Base-by-base conservation (phyloP, 2,797 vertebrate genomes). In the Fistularia commersonii region DNA sequence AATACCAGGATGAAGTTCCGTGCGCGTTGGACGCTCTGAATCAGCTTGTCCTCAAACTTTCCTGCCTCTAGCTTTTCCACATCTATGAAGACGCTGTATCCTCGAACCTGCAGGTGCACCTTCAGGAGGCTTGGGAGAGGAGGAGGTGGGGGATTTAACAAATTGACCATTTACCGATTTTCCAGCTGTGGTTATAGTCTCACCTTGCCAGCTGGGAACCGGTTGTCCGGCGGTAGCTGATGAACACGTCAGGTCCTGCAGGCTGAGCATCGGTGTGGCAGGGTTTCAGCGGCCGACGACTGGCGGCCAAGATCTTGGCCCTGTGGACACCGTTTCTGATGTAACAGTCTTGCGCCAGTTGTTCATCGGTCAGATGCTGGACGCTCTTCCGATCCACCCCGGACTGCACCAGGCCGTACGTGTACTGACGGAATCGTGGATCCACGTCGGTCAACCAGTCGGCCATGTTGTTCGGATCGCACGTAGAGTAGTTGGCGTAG, bases 151-250 rank as follows among this genome's bases (percentile, higher is more conserved):
- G 40, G 40, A 23, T 35, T 31, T 8, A 31, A 1, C 23, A 10
- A 8, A 5, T 10, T 45, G 13, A 13, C 10, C 13, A 31, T 1
- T 44, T 11, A 44, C 4, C 3, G 7, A 13, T 31, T n/a, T 1
- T 11, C 7, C 32, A 4, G 34, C 2, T 3, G 7, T 9, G 41
- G 41, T 15, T 12, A 8, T 8, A 51, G 38, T 52, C 74, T 76
- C 45, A 98, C 97, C 97, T 99, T 84, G 97, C 97, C 72, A 99
- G 85, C 85, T 99, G 97, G 0, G 96, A 98, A 10, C 97, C 97
- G 0, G 92, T 95, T 43, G 86, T 95, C 50, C 97, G 85, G 0
- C 97, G 90, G 84, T 99, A 99, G 87, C 97, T 99, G 85, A 99
- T 97, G 73, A 99, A 99, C 2, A 99, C 96, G 0, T 99, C 96